Evolutionary conservation across 2,113 vertebrate genomes (phyloP), one percentile per base, ranked within the genome.

Genomic region (Pangasianodon hypophthalmus): DNA sequence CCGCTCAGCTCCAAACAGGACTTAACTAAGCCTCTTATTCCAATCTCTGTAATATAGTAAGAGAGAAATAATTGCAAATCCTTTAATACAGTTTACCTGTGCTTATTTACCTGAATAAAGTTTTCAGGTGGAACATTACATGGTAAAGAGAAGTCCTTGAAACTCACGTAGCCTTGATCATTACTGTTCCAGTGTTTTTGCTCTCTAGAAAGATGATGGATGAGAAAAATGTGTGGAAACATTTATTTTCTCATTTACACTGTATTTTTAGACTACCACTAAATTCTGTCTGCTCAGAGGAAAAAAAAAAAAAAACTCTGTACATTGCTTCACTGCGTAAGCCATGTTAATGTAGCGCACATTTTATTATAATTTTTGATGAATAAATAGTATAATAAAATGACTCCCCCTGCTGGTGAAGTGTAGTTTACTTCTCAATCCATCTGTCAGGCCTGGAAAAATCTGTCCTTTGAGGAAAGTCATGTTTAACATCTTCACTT

Each of bases 71-170:
- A 60, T 13, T 9, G 8, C 3, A 21, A 32, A 46, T 41, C 18
- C 6, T 37, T 54, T 46, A 26, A 13, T 44, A 19, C 26, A 18
- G 21, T 48, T 82, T 54, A 52, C 8, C 0, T 41, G 19, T 44
- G 44, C 2, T 56, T 14, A 87, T 73, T 87, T 86, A 96, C 95
- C 94, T 95, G 91, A 19, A 91, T 88, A 90, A 67, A 90, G 29
- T 11, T 91, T 16, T 91, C 91, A 83, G 92, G 90, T 32, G 5
- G 0, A 69, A 94, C 11, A 62, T 94, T 94, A 44, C 14, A 60
- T 1, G 92, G 94, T 29, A 77, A 64, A 13, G 86, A 92, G 5
- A 90, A 0, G 0, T 86, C 69, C 90, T 4, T 92, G 41, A 96
- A 94, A 86, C 13, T 90, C 19, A 93, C 88, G 14, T 80, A 0